Base-by-base conservation (phyloP, 64 coral and sea anemone genomes). In the Stichodactyla helianthus region DNA sequence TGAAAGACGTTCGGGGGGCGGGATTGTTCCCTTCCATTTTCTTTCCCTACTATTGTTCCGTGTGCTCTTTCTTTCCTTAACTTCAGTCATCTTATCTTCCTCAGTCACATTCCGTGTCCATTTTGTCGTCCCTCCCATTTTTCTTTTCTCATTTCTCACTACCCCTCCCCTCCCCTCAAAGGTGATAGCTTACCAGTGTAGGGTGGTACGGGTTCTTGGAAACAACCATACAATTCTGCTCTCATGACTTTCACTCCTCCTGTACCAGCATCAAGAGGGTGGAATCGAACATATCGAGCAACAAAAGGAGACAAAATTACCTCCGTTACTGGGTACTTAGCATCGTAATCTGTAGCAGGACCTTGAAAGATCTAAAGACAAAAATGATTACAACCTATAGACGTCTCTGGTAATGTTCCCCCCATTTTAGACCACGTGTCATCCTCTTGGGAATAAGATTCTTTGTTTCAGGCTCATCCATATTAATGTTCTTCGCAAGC, bases 211-310 rank as follows among this genome's bases (percentile, higher is more conserved):
- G 88, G 58, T 62, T 93, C 92, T 16, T 58, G 54, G 25, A 87
- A 79, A 54, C 92, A 93, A 26, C 92, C 92, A 25, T 89, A 93
- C 35, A 93, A 17, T 53, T 93, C 92, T 20, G 83, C 87, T 71
- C 92, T 93, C 87, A 93, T 89, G 53, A 79, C 52, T 26, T 77
- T 82, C 26, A 86, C 11, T 22, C 18, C 19, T n/a, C 23, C 82
- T 28, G 5, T 28, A 1, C 11, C 53, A 20, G 16, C 6, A 20
- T 44, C 27, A 16, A 44, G 56, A 52, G 87, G 92, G 51, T 83
- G 53, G 20, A 93, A 85, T 31, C 92, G 87, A n/a, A 93, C 4
- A 18, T 93, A 93, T 10, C 92, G 87, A 63, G 88, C 60, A 14
- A 89, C 83, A n/a, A 93, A 85, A 50, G 92, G 88, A 11, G n/a